Evolutionary conservation across 2,797 vertebrate genomes (phyloP), one percentile per base, ranked within the genome.

Genomic region (Australoheros facetus): DNA sequence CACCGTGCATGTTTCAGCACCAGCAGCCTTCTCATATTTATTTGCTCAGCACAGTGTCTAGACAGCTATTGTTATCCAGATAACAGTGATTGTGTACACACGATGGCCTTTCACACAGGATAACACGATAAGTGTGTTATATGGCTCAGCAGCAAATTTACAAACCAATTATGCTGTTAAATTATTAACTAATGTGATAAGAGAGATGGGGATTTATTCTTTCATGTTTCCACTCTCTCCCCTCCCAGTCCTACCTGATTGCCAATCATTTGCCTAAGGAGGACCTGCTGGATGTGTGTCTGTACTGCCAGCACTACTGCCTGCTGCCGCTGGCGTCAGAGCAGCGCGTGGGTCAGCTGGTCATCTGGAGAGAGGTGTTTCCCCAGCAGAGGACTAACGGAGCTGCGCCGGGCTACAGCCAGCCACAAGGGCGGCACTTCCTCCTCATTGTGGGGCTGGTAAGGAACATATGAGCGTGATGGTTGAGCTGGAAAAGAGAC

Each of bases 361-460:
- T 99, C 88, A 92, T 99, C 79, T 99, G 98, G 98, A 92, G 97
- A 86, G 98, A 99, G 88, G 97, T 99, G 34, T 99, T 99, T 85
- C 97, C 97, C 6, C 93, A 91, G 28, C 92, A 95, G 78, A 96
- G 96, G 45, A 90, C 95, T 2, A 90, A 90, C 10, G 0, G 5
- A 21, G 48, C 53, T 0, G 28, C 77, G 0, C 60, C 86, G 0
- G 86, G 78, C 66, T 94, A 89, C 93, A 74, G 53, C 32, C 91
- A 89, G 75, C 95, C 97, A 3, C 91, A 94, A 21, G 96, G 96
- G 77, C 96, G 97, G 69, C 96, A 97, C 85, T 99, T 99, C 88
- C 95, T 99, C 66, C 95, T 99, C 78, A 97, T 99, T 12, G 97
- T 99, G 58, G 98, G 97, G 71, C 94, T 98, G 97, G 98, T 99